phyloP scores from a whole-genome alignment of 35 echinoderm and acorn worm genomes.

The Lytechinus pictus region DNA sequence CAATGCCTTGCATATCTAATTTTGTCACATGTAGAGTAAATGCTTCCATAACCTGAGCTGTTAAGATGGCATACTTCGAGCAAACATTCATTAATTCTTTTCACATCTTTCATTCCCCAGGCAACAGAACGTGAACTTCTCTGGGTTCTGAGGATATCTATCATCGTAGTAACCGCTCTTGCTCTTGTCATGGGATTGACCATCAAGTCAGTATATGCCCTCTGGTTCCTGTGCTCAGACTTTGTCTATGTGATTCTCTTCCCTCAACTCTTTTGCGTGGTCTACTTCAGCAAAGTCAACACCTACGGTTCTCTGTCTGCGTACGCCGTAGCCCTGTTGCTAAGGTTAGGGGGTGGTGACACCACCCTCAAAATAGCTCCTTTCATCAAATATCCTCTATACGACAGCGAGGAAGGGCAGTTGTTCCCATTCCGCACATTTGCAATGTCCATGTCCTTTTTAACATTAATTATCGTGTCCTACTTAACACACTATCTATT shows the following conservation, averaged over 20 bases:
- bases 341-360: constrained; percentile 83
- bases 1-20: no score
- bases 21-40: no score
- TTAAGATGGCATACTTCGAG: no score
- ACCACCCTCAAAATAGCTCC: constrained; percentile 59
- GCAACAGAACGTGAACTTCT: constrained; percentile 85
- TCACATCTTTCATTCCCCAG: constrained; percentile 29
- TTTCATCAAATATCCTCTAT: constrained; percentile 91
- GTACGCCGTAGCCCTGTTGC: constrained; percentile 83
- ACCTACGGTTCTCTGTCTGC: constrained; percentile 88
- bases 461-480: constrained; percentile 58
- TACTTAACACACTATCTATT: constrained; percentile 57
- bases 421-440: constrained; percentile 85
- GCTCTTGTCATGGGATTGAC: constrained; percentile 77
- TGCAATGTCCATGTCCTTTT: constrained; percentile 67
- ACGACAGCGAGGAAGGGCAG: constrained; percentile 68
- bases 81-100: not conserved
- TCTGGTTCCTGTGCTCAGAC: constrained; percentile 98
- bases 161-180: constrained; percentile 69
- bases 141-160: constrained; percentile 90
- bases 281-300: constrained; percentile 90
- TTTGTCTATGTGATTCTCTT: constrained; percentile 97
- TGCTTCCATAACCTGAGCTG: no score
- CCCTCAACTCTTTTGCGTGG: constrained; percentile 94
- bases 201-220: constrained; percentile 94